Evolutionary conservation across 2,888 invertebrate species (phyloP).

Genomic region (Hypsopygia costalis): DNA sequence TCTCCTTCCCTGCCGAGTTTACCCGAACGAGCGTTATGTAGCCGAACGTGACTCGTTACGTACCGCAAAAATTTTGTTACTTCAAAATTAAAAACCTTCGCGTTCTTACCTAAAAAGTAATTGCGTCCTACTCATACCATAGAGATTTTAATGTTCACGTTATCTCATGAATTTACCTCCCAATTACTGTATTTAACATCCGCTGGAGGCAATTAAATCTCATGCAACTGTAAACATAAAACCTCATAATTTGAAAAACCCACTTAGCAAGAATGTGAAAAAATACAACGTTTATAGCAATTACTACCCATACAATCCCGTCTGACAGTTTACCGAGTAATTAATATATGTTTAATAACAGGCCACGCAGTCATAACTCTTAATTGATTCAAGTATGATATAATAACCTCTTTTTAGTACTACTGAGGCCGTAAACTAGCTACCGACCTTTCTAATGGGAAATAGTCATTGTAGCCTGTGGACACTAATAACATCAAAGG

Average conservation of each 20-base stretch:
- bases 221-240: conserved; percentile 74
- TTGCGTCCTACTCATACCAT: no score
- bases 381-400: conserved; percentile 6
- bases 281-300: conserved; percentile 71
- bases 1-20: no score
- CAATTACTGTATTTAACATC: conserved; percentile 73
- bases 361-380: conserved; percentile 20
- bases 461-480: no score
- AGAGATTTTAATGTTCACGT: conserved; percentile 44
- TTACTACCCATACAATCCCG: conserved; percentile 63
- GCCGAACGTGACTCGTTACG: no score
- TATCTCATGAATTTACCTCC: conserved; percentile 64
- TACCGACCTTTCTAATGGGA: no score
- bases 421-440: no score
- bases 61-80: no score
- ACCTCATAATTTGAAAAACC: conserved; percentile 67
- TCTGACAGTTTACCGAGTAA: conserved; percentile 58
- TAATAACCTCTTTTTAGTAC: no score
- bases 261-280: conserved; percentile 67
- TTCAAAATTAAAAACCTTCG: no score
- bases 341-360: conserved; percentile 52
- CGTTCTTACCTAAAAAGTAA: no score
- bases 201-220: conserved; percentile 67
- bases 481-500: no score
- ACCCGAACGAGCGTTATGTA: no score